Conservation (phyloP, 2,113 vertebrate species). For the Rattus norvegicus region GRCr8 NC_086020.1:142802501-142803000, state of each 20-base stretch:
- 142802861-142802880: slow-evolving; percentile 39
- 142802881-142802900: not conserved
- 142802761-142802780: slow-evolving; percentile 61
- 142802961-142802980: not conserved
- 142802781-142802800: slow-evolving; percentile 55
- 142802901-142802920: not conserved
- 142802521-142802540: not conserved
- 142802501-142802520: not conserved
- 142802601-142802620: not conserved
- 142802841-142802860: slow-evolving; percentile 49
- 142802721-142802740: slow-evolving; percentile 62
- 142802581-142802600: not conserved
- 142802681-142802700: not conserved
- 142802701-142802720: slow-evolving; percentile 54
- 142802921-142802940: slow-evolving; percentile 8
- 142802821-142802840: slow-evolving; percentile 55
- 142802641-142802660: slow-evolving; percentile 47
- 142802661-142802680: slow-evolving; percentile 60
- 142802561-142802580: slow-evolving; percentile 65
- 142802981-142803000: not conserved
- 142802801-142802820: slow-evolving; percentile 43
- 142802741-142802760: slow-evolving; percentile 67
- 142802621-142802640: not conserved
- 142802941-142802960: not conserved
- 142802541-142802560: not conserved